Conservation (phyloP, 1,140 invertebrate genomes). For the Ericerus pela region DNA sequence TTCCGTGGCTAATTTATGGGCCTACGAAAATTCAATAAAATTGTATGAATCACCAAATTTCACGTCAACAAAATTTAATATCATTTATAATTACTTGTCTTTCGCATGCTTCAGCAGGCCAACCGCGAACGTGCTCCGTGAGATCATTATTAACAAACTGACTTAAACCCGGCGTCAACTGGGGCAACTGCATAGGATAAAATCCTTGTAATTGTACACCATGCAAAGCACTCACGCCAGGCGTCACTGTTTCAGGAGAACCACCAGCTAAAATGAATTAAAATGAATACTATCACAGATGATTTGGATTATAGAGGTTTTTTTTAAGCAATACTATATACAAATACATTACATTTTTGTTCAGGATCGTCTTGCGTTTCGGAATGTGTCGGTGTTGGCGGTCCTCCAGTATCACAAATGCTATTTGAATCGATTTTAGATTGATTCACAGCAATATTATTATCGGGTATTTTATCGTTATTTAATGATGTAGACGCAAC, state of each 20-base stretch:
- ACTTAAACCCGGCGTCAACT: slow-evolving; percentile 67
- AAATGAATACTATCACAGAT: not conserved
- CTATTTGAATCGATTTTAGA: slow-evolving; percentile 20
- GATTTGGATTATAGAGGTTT: not conserved
- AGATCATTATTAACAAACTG: slow-evolving; percentile 82
- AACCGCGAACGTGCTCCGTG: slow-evolving; percentile 76
- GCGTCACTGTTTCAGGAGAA: slow-evolving; percentile 9
- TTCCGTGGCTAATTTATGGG: slow-evolving; percentile 70
- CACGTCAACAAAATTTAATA: not conserved
- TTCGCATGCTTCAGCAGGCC: slow-evolving; percentile 81
- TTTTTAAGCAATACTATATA: not conserved
- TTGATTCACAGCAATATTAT: not conserved
- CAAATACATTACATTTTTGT: slow-evolving; percentile 14
- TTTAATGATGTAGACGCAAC: not conserved
- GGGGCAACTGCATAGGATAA: slow-evolving; percentile 36
- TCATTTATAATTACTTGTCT: slow-evolving; percentile 54
- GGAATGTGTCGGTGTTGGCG: slow-evolving; percentile 52
- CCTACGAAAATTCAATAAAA: slow-evolving; percentile 35
- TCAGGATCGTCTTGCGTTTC: slow-evolving; percentile 43
- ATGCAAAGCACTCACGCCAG: slow-evolving; percentile 3
- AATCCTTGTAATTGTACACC: slow-evolving; percentile 14
- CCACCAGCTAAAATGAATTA: not conserved
- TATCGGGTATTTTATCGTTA: not conserved
- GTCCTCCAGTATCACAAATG: slow-evolving; percentile 31
- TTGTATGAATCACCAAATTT: slow-evolving; percentile 15